These are phyloP conservation scores for Regulus satrapa DNA, from an alignment of 2,113 vertebrate species.

Conservation along the genomic window DNA sequence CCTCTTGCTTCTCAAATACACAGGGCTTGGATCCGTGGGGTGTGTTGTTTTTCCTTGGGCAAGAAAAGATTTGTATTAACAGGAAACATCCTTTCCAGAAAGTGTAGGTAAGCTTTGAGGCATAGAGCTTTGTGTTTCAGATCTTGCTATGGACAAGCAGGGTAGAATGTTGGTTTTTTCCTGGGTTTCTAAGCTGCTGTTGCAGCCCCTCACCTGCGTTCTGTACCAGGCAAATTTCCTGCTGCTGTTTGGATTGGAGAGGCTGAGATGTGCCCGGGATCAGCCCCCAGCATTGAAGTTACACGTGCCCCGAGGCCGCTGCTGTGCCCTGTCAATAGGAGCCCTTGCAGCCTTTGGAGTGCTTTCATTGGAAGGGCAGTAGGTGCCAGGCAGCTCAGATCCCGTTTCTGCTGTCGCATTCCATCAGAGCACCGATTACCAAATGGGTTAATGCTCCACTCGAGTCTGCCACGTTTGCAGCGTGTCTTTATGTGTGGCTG, in stretches of 20 bases:
- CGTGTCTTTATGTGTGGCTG: neutral
- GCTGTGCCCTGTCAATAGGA: neutral
- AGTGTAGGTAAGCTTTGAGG: neutral
- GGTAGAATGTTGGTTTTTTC: rapidly evolving
- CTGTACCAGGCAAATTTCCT: neutral
- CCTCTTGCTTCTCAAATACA: neutral
- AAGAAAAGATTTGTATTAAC: neutral
- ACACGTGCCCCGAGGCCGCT: neutral
- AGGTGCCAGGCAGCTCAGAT: neutral
- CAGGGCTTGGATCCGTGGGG: neutral
- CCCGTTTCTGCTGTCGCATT: neutral
- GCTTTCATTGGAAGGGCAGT: neutral
- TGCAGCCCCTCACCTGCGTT: neutral
- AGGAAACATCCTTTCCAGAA: neutral
- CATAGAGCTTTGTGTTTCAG: neutral
- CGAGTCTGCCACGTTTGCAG: neutral
- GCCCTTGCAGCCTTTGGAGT: neutral
- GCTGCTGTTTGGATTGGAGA: neutral
- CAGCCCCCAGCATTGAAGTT: neutral
- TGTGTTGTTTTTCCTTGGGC: neutral
- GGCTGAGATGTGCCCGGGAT: neutral
- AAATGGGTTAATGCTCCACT: neutral
- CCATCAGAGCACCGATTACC: conserved; percentile 9
- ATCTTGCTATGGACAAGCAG: neutral
- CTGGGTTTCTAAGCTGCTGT: neutral